Percentiles rank a stretch among this genome's conserved stretches.
These are phyloP conservation scores for Bombus affinis DNA, from an alignment of 1,140 invertebrate genomes.

Conservation along the genomic window DNA sequence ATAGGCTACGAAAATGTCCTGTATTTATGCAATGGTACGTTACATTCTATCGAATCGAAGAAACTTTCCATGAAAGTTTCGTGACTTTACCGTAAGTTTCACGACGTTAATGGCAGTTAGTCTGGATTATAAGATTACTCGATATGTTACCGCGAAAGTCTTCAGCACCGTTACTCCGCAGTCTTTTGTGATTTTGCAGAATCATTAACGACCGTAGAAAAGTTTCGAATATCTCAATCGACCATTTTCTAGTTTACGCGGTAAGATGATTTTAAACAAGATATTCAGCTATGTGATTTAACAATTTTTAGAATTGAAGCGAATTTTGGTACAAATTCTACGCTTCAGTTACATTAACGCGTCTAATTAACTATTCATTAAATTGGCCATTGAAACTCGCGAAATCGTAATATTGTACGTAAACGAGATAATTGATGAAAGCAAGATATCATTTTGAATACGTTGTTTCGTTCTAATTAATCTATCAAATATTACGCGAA, in stretches of 20 bases:
- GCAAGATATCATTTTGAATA: neutral
- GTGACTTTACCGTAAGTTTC: too few relatives aligned
- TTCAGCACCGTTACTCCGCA: neutral
- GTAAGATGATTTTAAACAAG: neutral
- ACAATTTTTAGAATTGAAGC: neutral
- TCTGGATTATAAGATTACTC: neutral
- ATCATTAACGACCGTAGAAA: constrained; percentile 5
- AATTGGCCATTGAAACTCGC: neutral
- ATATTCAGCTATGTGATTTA: neutral
- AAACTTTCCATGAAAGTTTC: neutral
- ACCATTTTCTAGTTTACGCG: neutral
- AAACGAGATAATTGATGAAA: neutral
- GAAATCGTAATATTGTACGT: neutral
- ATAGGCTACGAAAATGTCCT: neutral
- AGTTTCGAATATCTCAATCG: neutral
- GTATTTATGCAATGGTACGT: neutral
- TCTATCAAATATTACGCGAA: too few relatives aligned
- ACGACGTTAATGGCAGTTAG: neutral
- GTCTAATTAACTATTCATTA: neutral
- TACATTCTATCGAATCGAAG: neutral
- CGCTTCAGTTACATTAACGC: too few relatives aligned
- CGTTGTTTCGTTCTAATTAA: neutral
- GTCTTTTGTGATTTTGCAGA: constrained; percentile 9
- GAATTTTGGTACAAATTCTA: neutral
- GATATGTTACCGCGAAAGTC: neutral